Evolutionary conservation across 2,797 vertebrate genomes (phyloP).

Genomic region (Sebastes melanostomus): DNA sequence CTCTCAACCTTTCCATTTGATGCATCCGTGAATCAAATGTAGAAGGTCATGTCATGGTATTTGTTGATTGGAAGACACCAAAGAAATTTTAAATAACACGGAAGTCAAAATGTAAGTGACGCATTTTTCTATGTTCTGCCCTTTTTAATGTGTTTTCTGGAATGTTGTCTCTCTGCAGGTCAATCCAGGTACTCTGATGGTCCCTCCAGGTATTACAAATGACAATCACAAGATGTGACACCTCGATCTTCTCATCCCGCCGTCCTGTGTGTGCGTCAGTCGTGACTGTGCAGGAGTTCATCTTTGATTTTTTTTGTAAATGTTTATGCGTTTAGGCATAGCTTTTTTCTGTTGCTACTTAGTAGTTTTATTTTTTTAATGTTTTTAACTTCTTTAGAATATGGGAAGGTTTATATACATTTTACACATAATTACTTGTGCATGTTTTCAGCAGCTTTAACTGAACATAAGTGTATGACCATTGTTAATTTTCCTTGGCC

Average conservation of each 20-base stretch:
- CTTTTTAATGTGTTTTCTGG: neutral
- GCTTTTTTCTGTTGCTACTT: neutral
- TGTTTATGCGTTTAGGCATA: neutral
- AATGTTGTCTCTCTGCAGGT: slow-evolving; percentile 57
- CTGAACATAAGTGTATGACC: neutral
- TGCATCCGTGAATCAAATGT: neutral
- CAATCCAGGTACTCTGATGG: slow-evolving; percentile 64
- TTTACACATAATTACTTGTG: slow-evolving; percentile 7
- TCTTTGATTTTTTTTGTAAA: neutral
- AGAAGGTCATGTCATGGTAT: neutral
- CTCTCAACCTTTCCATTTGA: neutral
- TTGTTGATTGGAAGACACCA: neutral
- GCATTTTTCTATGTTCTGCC: neutral
- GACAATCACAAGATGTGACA: slow-evolving; percentile 24
- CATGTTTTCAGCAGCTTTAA: slow-evolving; percentile 11
- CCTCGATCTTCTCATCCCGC: neutral
- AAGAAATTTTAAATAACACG: neutral
- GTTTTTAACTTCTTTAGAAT: neutral
- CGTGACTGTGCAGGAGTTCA: neutral
- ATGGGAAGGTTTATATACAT: neutral
- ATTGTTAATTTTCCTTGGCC: neutral
- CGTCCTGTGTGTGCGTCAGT: neutral
- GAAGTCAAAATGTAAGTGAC: neutral
- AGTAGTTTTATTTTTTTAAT: neutral
- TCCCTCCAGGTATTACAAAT: slow-evolving; percentile 74